A percentile compares a stretch with the other conserved stretches of the same genome.
phyloP scores from a whole-genome alignment of 2,888 invertebrate species.

The Holacanthella duospinosa region DNA sequence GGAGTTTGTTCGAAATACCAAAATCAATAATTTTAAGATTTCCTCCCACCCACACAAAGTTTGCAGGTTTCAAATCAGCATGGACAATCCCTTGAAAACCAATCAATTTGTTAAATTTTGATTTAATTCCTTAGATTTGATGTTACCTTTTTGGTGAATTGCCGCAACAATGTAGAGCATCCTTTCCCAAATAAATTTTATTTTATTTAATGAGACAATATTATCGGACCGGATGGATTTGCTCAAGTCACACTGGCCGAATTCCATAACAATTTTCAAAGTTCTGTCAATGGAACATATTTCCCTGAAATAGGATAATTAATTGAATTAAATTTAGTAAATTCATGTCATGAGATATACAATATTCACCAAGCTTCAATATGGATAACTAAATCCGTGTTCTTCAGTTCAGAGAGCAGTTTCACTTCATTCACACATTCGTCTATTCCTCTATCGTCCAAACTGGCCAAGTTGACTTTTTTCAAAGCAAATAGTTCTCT shows the following conservation, averaged over 20 bases:
- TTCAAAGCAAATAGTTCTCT: conserved; percentile 62
- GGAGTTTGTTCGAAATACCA: conserved; percentile 83
- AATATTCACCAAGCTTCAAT: conserved; percentile 74
- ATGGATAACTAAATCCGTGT: conserved; percentile 67
- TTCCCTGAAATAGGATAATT: conserved; percentile 52
- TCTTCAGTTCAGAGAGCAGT: conserved; percentile 66
- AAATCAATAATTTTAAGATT: conserved; percentile 91
- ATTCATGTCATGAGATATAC: not conserved
- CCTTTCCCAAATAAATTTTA: conserved; percentile 59
- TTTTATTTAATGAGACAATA: conserved; percentile 4
- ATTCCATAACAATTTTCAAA: conserved; percentile 81
- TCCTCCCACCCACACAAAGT: conserved; percentile 78
- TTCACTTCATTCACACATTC: conserved; percentile 84
- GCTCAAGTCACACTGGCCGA: conserved; percentile 80
- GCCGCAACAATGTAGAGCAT: conserved; percentile 84
- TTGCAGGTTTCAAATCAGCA: conserved; percentile 92
- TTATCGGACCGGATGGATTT: conserved; percentile 49
- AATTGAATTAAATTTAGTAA: not conserved
- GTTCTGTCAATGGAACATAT: conserved; percentile 52
- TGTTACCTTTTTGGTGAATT: conserved; percentile 73
- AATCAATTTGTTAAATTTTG: not conserved
- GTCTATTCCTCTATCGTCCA: conserved; percentile 58
- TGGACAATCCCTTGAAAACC: conserved; percentile 75
- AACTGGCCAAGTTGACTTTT: conserved; percentile 63
- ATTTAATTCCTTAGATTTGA: not conserved